A percentile compares a stretch with the other conserved stretches of the same genome.
phyloP scores from a whole-genome alignment of 1,140 invertebrate species.

The Trissolcus basalis region DNA sequence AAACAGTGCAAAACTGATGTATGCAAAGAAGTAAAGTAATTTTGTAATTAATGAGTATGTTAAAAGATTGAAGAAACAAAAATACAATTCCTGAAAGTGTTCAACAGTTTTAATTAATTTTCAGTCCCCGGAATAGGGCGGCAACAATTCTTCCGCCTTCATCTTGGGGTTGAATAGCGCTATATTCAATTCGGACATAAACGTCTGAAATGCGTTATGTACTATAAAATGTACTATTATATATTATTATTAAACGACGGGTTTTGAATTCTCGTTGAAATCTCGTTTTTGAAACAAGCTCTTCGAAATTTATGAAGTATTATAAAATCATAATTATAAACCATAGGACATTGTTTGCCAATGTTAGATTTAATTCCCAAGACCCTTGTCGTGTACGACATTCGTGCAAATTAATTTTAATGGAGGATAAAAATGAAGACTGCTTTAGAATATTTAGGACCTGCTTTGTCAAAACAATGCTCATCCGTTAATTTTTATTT shows the following conservation, averaged over 20 bases:
- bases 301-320: constrained; percentile 45
- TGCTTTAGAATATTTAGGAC: constrained; percentile 3
- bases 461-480: background rate
- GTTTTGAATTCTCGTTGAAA: constrained; percentile 7
- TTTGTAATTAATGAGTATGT: constrained; percentile 26
- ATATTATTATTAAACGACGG: constrained; percentile 13
- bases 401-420: constrained; percentile 44
- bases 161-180: too few relatives aligned
- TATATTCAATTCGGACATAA: too few relatives aligned
- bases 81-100: constrained; percentile 50
- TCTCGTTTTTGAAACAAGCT: constrained; percentile 52
- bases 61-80: constrained; percentile 24
- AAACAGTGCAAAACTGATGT: constrained; percentile 1
- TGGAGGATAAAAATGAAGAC: constrained; percentile 9
- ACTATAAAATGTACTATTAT: too few relatives aligned
- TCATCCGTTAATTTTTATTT: too few relatives aligned
- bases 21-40: constrained; percentile 4
- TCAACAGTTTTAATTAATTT: constrained; percentile 32
- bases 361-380: constrained; percentile 20
- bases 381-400: constrained; percentile 26
- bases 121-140: too few relatives aligned
- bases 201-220: too few relatives aligned
- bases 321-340: constrained; percentile 16
- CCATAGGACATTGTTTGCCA: constrained; percentile 22
- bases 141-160: too few relatives aligned